phyloP scores from a whole-genome alignment of 23 tunicate species.

The Halocynthia roretzi region DNA sequence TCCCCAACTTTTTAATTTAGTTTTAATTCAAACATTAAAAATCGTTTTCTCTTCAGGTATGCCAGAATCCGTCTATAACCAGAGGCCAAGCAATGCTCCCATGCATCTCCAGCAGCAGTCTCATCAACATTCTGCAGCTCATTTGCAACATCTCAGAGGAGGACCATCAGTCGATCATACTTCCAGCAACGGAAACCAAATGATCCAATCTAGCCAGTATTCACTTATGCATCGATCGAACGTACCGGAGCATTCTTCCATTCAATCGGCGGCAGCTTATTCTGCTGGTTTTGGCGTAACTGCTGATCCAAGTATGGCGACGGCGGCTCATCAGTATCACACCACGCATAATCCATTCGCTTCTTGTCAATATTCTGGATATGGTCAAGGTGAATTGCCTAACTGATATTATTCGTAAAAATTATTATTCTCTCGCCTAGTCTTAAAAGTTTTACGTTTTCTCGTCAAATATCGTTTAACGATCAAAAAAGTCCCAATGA shows the following conservation, averaged over 20 bases:
- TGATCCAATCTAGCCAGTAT: too few species aligned
- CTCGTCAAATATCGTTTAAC: background rate
- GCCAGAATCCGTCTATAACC: conserved; percentile 1
- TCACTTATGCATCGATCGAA: too few species aligned
- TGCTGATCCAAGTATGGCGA: conserved; percentile 9
- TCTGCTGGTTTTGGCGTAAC: conserved; percentile 18
- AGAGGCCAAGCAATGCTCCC: background rate
- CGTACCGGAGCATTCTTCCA: conserved; percentile 12
- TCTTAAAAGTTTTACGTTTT: background rate
- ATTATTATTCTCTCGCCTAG: background rate
- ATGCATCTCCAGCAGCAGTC: conserved; percentile 23
- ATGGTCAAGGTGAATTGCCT: conserved; percentile 44
- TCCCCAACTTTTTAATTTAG: too few species aligned
- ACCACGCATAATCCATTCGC: conserved; percentile 48
- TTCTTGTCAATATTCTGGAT: conserved; percentile 72
- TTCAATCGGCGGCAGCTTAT: conserved; percentile 1
- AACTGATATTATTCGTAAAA: background rate
- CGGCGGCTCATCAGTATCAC: conserved; percentile 28
- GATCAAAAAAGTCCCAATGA: background rate
- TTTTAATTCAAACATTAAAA: too few species aligned
- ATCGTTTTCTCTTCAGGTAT: conserved; percentile 3
- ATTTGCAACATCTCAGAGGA: too few species aligned
- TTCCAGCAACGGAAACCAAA: too few species aligned
- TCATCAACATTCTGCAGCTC: too few species aligned
- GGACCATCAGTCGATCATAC: too few species aligned